phyloP scores from a whole-genome alignment of 2,888 invertebrate species.

The Euplexia lucipara region DNA sequence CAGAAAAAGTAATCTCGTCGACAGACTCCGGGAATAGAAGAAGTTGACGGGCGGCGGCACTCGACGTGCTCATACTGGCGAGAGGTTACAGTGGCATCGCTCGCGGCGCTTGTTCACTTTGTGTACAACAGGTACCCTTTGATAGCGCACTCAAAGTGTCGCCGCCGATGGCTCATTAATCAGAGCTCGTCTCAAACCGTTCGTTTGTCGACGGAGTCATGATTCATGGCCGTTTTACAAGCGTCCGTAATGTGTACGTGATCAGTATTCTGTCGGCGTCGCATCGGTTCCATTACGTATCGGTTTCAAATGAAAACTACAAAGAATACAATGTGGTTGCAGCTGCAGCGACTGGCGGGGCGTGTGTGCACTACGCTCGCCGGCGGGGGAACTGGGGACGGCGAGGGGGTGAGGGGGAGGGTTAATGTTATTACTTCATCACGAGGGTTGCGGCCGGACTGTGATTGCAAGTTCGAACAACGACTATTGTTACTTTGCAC shows the following conservation, averaged over 20 bases:
- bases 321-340: slow-evolving; percentile 41
- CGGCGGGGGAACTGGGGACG: background rate
- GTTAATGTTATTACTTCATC: slow-evolving; percentile 44
- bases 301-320: slow-evolving; percentile 33
- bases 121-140: background rate
- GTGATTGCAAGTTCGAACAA: slow-evolving; percentile 32
- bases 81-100: background rate
- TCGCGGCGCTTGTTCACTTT: background rate
- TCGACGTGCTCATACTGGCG: background rate
- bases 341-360: slow-evolving; percentile 13
- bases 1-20: slow-evolving; percentile 37
- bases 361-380: background rate
- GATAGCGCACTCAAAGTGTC: background rate
- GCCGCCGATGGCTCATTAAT: slow-evolving; percentile 11
- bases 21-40: background rate
- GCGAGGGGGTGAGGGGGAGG: background rate
- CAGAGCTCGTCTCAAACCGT: slow-evolving; percentile 3
- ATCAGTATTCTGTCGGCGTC: slow-evolving; percentile 33
- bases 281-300: slow-evolving; percentile 28
- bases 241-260: slow-evolving; percentile 9
- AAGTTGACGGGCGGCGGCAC: background rate
- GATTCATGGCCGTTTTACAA: slow-evolving; percentile 1
- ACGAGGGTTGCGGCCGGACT: slow-evolving; percentile 17
- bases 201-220: background rate
- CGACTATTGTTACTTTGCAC: slow-evolving; percentile 25